Base-by-base conservation (phyloP, 2,113 vertebrate genomes). In the Himantopus leucocephalus region DNA sequence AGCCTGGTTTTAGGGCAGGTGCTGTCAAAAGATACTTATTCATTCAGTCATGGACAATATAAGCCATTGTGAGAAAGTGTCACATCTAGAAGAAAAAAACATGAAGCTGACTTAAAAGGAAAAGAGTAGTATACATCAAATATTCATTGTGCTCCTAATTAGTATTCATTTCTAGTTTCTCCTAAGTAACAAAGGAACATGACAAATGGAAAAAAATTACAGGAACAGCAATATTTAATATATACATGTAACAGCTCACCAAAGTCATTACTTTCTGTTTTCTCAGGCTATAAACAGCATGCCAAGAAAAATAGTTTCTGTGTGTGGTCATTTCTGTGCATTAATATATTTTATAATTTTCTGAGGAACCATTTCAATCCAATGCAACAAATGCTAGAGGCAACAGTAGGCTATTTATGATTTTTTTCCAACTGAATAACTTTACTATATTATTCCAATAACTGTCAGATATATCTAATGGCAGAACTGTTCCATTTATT, bases 231-330 rank as follows among this genome's bases (percentile, higher is more conserved):
- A 87, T 97, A 96, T 96, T 97, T 97, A 97, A 97, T 97, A 97
- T 91, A 96, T 26, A 95, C 85, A 91, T 85, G 90, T 75, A 90
- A 89, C 86, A 59, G 6, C 75, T 95, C 73, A 97, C 74, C 66
- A 97, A 95, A 96, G 88, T 95, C 78, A 95, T 97, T 97, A 95
- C 96, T 98, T 96, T 94, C 21, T 68, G 85, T 96, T 92, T 91
- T 96, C 96, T 79, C 62, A 91, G 97, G 95, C 96, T 97, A 92
- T 63, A 93, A 93, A 92, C 66, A 97, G 39, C 70, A 90, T 39
- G 72, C 43, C 66, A 97, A 97, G 88, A 84, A 94, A 96, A 97
- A 92, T 52, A 88, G 50, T 91, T 92, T 94, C 84, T 93, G 13
- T 59, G 47, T 90, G 58, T 96, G 95, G 95, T 90, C 91, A 97